A percentile compares a stretch with the other conserved stretches of the same genome.
These are phyloP conservation scores for Empidonax traillii DNA, from an alignment of 2,113 vertebrate species.

Conservation along the genomic window DNA sequence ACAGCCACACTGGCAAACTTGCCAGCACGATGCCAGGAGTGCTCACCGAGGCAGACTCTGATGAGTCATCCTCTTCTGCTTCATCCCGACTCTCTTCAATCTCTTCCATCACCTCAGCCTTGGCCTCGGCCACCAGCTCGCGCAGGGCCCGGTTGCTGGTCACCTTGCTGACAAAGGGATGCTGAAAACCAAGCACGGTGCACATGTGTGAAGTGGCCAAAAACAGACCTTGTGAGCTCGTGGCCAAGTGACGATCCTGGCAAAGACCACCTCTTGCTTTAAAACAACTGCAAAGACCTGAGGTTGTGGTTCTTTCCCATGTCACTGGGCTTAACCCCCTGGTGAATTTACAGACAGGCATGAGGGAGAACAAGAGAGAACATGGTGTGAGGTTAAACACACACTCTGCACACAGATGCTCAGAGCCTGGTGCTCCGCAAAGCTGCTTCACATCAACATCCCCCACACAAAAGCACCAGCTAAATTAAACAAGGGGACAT, in stretches of 20 bases:
- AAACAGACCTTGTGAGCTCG: rapidly evolving
- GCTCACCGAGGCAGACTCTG: constrained; percentile 67
- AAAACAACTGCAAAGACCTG: not conserved
- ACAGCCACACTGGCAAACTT: rapidly evolving
- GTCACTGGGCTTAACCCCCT: not conserved
- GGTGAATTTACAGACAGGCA: not conserved
- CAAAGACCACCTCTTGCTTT: not conserved
- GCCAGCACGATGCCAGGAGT: rapidly evolving
- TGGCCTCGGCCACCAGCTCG: constrained; percentile 95
- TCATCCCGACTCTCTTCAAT: constrained; percentile 77
- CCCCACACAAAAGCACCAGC: not conserved
- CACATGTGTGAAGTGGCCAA: rapidly evolving
- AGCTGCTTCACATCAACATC: not conserved
- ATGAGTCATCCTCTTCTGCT: constrained; percentile 71
- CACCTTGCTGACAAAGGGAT: constrained; percentile 85
- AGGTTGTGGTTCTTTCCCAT: not conserved
- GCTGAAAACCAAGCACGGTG: constrained; percentile 68
- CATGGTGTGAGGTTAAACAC: rapidly evolving
- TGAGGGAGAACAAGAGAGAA: not conserved
- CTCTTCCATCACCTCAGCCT: constrained; percentile 91
- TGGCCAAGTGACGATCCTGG: rapidly evolving
- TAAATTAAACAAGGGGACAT: not conserved
- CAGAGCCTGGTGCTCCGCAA: not conserved
- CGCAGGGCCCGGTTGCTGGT: constrained; percentile 84
- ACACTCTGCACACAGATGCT: not conserved